Conservation (phyloP, 2,888 invertebrate species). For the Nemapogon koenigi region DNA sequence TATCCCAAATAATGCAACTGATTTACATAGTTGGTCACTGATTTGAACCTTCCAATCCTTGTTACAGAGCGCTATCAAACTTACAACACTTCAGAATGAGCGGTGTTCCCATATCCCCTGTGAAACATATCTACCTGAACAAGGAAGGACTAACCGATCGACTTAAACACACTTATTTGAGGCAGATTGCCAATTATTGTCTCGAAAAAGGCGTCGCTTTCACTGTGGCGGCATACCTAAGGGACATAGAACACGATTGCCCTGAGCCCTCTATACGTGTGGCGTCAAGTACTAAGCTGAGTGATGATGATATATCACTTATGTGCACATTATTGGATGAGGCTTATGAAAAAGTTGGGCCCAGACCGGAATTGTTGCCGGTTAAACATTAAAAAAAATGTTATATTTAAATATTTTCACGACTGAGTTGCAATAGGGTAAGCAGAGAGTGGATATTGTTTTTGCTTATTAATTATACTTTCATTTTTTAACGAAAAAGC, state of each 20-base stretch:
- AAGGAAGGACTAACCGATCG: constrained; percentile 45
- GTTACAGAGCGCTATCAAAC: constrained; percentile 41
- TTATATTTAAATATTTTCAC: no score
- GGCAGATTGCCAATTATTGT: constrained; percentile 70
- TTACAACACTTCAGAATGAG: constrained; percentile 55
- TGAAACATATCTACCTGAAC: constrained; percentile 76
- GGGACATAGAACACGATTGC: constrained; percentile 67
- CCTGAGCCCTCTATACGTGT: constrained; percentile 78
- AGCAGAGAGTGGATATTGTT: no score
- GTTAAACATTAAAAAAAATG: no score
- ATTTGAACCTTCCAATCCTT: no score
- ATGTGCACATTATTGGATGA: constrained; percentile 41
- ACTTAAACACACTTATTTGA: constrained; percentile 61
- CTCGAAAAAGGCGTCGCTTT: constrained; percentile 73
- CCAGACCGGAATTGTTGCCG: constrained; percentile 40
- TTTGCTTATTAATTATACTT: no score
- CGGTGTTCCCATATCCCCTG: constrained; percentile 72
- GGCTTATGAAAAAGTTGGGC: constrained; percentile 44
- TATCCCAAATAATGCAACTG: no score
- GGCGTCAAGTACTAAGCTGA: constrained; percentile 70
- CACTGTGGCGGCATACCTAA: constrained; percentile 72
- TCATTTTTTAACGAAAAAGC: no score
- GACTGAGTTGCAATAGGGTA: no score
- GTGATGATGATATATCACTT: constrained; percentile 64
- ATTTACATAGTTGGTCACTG: no score